Evolutionary conservation across 1,140 invertebrate species (phyloP).

Genomic region (Aphidius ervi): DNA sequence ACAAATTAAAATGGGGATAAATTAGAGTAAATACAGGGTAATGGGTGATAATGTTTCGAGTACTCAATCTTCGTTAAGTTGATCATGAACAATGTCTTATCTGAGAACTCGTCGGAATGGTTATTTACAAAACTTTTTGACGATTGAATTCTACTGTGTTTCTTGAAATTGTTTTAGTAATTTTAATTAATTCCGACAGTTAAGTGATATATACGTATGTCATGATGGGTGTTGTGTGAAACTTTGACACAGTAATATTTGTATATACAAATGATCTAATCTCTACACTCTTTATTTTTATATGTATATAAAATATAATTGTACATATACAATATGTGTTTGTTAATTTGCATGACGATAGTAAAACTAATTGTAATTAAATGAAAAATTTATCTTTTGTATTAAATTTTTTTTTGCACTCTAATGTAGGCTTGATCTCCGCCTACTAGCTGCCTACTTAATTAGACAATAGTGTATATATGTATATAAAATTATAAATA

Average conservation of each 20-base stretch:
- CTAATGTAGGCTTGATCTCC: background rate
- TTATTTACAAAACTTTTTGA: background rate
- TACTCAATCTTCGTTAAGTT: conserved; percentile 27
- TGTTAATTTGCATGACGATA: too few relatives aligned
- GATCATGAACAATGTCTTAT: background rate
- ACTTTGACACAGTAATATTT: too few relatives aligned
- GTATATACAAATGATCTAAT: too few relatives aligned
- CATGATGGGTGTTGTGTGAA: too few relatives aligned
- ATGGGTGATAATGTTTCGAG: conserved; percentile 25
- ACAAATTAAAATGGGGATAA: conserved; percentile 27
- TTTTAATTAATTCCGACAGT: background rate
- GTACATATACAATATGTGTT: too few relatives aligned
- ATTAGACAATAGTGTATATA: conserved; percentile 24
- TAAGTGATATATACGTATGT: too few relatives aligned
- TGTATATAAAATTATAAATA: background rate
- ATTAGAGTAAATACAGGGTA: conserved; percentile 29
- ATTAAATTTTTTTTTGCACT: too few relatives aligned
- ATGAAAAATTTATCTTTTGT: too few relatives aligned
- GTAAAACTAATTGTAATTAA: too few relatives aligned
- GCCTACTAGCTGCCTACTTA: conserved; percentile 27
- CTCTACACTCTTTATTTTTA: too few relatives aligned
- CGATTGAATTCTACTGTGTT: conserved; percentile 17
- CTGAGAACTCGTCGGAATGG: too few relatives aligned
- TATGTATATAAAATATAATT: too few relatives aligned
- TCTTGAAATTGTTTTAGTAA: conserved; percentile 5